Evolutionary conservation across 2,888 invertebrate genomes (phyloP).

Genomic region (Hypercompe scribonia): DNA sequence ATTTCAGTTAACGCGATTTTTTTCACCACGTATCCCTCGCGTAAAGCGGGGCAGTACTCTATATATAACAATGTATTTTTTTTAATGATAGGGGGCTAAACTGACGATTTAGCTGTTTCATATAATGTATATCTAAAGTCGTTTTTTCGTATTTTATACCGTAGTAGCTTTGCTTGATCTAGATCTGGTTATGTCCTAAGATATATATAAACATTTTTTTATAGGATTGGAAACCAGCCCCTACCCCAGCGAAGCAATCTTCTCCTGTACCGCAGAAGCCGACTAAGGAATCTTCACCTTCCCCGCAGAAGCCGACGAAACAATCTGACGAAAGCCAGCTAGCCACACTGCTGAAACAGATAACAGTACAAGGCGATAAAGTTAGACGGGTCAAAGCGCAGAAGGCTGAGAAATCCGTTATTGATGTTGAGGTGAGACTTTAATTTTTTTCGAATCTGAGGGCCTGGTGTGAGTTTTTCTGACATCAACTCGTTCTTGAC

Average conservation of each 20-base stretch:
- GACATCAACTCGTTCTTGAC: too few relatives aligned
- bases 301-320: constrained; percentile 24
- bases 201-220: neutral
- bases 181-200: too few relatives aligned
- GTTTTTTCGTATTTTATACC: too few relatives aligned
- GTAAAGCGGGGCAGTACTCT: too few relatives aligned
- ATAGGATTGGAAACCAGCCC: constrained; percentile 24
- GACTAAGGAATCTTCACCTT: constrained; percentile 13
- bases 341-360: constrained; percentile 66
- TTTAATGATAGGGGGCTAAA: too few relatives aligned
- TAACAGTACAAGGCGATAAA: constrained; percentile 89
- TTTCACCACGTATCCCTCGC: too few relatives aligned
- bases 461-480: too few relatives aligned
- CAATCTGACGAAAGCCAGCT: constrained; percentile 51
- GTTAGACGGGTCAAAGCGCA: constrained; percentile 90
- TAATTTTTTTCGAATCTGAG: neutral
- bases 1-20: too few relatives aligned
- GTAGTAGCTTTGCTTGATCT: too few relatives aligned
- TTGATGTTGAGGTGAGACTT: constrained; percentile 71
- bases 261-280: constrained; percentile 25
- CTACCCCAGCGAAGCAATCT: neutral
- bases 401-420: constrained; percentile 88
- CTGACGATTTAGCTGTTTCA: too few relatives aligned
- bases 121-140: too few relatives aligned
- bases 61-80: too few relatives aligned